Base-by-base conservation (phyloP, 2,888 invertebrate genomes). In the Masnerella sp. region DNA sequence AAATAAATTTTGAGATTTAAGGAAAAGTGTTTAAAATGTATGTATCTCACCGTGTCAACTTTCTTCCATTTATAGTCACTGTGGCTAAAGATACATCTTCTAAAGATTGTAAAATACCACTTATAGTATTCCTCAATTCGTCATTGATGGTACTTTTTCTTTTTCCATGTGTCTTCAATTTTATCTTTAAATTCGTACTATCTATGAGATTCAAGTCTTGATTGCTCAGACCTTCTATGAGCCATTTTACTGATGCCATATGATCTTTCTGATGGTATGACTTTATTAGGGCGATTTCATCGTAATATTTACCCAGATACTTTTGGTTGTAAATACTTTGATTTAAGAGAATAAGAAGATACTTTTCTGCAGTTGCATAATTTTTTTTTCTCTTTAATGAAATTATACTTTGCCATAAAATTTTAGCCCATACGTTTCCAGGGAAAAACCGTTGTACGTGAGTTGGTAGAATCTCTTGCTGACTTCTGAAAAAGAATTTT, bases 201-300 rank as follows among this genome's bases (percentile, higher is more conserved):
- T 84, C 83, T 1, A 82, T 77, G 34, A 77, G 76, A 2, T 82
- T 79, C 5, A 83, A 52, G 11, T 58, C 72, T 8, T 77, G 49
- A 17, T 56, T 32, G 2, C 25, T 17, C 2, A 87, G 76, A 0
- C 81, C 85, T 17, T 80, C 9, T 0, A 81, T 45, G n/a, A 79
- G 78, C 17, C 83, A 36, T 0, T 22, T n/a, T 1, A 83, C 84
- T 62, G 82, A 80, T 0, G 30, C 28, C 36, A 83, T 77, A 0
- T 81, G 20, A 70, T 87, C 58, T 62, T 84, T 85, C 2, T 59
- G 54, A 68, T 79, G 67, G 79, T 81, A 81, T 8, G 65, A 65
- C 65, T 87, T 79, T 28, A 87, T 83, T 2, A 85, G 58, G 0
- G 84, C 82, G n/a, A 87, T 76, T 54, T 87, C 86, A 1, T 17